Base-by-base conservation (phyloP, 2,113 vertebrate species). In the Ochotona curzoniae region DNA sequence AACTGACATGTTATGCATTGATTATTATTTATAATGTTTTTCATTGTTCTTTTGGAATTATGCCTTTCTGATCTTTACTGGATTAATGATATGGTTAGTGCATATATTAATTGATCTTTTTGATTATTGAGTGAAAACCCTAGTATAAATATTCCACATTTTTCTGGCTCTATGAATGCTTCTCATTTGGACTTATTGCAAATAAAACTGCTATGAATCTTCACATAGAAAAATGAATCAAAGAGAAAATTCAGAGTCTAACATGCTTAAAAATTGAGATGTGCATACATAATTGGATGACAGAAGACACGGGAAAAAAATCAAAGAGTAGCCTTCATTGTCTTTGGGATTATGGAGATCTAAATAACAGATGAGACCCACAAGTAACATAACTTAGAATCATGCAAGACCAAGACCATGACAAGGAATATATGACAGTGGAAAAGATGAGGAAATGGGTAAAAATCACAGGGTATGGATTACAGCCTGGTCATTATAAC, bases 381-480 rank as follows among this genome's bases (percentile, higher is more conserved):
- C 93, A 95, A 93, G 78, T 79, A 94, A 95, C 91, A 49, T 73
- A 93, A 61, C 73, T 84, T 51, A 74, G 64, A 91, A 32, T 83
- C 30, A 51, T 75, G 83, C 61, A 70, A 87, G 93, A 89, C 67
- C 47, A 81, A 84, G 79, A 91, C 81, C 30, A 5, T 73, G 57
- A 35, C 78, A 92, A 71, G 44, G 54, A 95, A 73, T 84, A 79
- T 26, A 21, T 32, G 21, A 47, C 17, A 92, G 60, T 92, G 76
- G 94, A 94, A 95, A 83, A 21, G 32, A 87, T 83, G 82, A 87
- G 80, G 67, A 92, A 67, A 91, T 88, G 32, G n/a, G 57, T 73
- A 71, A 93, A 57, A 93, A 93, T 91, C 87, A 95, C 8, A 94
- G 76, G 81, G n/a, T 93, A 38, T n/a, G 51, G 30, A 15, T 84